phyloP scores from a whole-genome alignment of 2,113 vertebrate genomes.

The Perca fluviatilis region DNA sequence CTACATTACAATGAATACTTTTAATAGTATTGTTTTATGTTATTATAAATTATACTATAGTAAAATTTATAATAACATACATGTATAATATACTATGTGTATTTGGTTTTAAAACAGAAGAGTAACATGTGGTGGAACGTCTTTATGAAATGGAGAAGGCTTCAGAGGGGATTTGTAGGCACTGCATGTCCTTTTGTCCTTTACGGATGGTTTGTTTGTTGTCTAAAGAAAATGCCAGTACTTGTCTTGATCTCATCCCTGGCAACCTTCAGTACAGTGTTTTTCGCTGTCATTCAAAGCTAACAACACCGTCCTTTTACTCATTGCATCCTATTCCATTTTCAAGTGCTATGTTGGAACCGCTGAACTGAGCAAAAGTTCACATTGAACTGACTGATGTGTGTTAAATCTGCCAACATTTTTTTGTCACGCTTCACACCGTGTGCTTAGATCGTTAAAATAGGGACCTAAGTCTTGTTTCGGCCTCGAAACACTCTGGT shows the following conservation, averaged over 20 bases:
- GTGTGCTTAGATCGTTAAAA: no score
- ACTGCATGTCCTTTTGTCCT: conserved; percentile 25
- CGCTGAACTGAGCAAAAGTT: conserved; percentile 12
- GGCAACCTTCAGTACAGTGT: not conserved
- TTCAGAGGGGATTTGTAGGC: not conserved
- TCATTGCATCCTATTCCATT: not conserved
- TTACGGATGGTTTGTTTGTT: conserved; percentile 14
- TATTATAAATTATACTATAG: no score
- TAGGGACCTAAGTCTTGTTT: no score
- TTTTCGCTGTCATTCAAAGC: conserved; percentile 28
- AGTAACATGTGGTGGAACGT: no score
- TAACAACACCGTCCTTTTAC: conserved; percentile 5
- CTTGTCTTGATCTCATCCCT: conserved; percentile 21
- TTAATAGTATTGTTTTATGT: no score
- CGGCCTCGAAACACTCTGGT: no score
- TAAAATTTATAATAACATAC: no score
- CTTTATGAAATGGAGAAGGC: no score
- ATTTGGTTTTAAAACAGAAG: no score
- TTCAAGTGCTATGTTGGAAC: not conserved
- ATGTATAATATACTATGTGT: no score
- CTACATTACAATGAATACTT: no score
- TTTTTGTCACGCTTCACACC: not conserved
- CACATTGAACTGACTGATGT: not conserved
- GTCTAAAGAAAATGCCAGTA: conserved; percentile 19
- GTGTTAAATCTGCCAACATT: not conserved